Evolutionary conservation across 2,888 invertebrate genomes (phyloP), one percentile per base, ranked within the genome.

Genomic region (Meghimatium bilineatum): DNA sequence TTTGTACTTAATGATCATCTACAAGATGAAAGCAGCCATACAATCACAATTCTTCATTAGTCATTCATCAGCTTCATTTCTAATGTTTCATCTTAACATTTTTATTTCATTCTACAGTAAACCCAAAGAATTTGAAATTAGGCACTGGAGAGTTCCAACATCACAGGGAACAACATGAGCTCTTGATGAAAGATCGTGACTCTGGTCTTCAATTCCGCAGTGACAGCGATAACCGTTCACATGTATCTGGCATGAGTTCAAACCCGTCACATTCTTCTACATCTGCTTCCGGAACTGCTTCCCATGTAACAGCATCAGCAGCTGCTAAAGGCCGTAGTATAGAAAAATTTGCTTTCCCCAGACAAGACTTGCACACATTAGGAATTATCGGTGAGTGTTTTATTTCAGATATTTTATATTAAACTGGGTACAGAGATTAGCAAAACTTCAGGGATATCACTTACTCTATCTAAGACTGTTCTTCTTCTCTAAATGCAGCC

Each of bases 331-430:
- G 89, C 85, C 88, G 90, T 85, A 96, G 95, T 84, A 96, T 96
- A 90, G 97, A 97, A 87, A 96, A 96, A 89, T 94, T 97, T 26
- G 95, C 96, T 0, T 93, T 92, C 82, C 96, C 97, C 0, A 95
- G 97, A 56, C 95, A 95, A 3, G 95, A 96, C 83, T 94, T 98
- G 0, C 96, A 95, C 85, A 95, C 94, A 72, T 92, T 95, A 84
- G 94, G 95, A 91, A 93, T 95, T 82, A 92, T 95, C 72, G 95
- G 95, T 95, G 1, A 72, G 72, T 72, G 8, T n/a, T n/a, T n/a
- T n/a, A n/a, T n/a, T n/a, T 8, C 17, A 17, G 49, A 12, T 12
- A 49, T 49, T 49, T 49, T 49, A 49, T 49, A 49, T 17, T 49
- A 49, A 49, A 49, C 49, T 49, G 49, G 49, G 49, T n/a, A 49